A percentile compares a stretch with the other conserved stretches of the same genome.
Evolutionary conservation across 2,888 invertebrate genomes (phyloP).

Genomic region (Epistrophe grossulariae): DNA sequence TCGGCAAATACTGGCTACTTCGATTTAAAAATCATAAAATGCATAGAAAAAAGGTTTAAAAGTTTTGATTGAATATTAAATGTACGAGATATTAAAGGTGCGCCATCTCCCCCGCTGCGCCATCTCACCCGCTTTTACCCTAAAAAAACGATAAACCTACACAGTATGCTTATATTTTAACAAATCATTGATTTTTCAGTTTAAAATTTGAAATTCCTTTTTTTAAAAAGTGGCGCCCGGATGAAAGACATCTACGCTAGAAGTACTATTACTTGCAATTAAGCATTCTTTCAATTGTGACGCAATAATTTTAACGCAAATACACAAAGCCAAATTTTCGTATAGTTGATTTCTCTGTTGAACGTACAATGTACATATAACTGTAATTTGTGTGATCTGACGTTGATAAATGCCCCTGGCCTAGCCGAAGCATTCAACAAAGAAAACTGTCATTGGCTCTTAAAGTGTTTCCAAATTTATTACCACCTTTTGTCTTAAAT

Average conservation of each 20-base stretch:
- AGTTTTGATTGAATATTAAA: too few species aligned
- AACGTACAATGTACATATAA: not conserved
- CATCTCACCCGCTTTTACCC: too few species aligned
- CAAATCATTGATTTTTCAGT: too few species aligned
- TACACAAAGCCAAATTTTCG: slow-evolving; percentile 39
- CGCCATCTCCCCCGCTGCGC: too few species aligned
- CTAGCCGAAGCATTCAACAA: slow-evolving; percentile 12
- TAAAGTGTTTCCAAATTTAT: slow-evolving; percentile 36
- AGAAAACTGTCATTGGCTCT: slow-evolving; percentile 44
- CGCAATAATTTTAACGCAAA: slow-evolving; percentile 45
- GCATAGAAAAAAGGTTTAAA: too few species aligned
- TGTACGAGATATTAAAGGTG: too few species aligned
- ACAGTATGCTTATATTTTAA: too few species aligned
- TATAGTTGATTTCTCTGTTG: slow-evolving; percentile 16
- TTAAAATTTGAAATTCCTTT: not conserved
- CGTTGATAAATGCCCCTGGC: slow-evolving; percentile 50
- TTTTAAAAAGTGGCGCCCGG: slow-evolving; percentile 1
- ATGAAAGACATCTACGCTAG: not conserved
- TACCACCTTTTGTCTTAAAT: slow-evolving; percentile 48
- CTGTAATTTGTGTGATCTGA: slow-evolving; percentile 30
- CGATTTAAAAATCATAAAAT: too few species aligned
- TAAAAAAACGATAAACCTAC: too few species aligned
- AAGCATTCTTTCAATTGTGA: slow-evolving; percentile 46
- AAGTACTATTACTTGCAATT: not conserved
- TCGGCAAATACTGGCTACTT: too few species aligned